phyloP scores from a whole-genome alignment of 1,140 invertebrate species.

The Telenomus remus region DNA sequence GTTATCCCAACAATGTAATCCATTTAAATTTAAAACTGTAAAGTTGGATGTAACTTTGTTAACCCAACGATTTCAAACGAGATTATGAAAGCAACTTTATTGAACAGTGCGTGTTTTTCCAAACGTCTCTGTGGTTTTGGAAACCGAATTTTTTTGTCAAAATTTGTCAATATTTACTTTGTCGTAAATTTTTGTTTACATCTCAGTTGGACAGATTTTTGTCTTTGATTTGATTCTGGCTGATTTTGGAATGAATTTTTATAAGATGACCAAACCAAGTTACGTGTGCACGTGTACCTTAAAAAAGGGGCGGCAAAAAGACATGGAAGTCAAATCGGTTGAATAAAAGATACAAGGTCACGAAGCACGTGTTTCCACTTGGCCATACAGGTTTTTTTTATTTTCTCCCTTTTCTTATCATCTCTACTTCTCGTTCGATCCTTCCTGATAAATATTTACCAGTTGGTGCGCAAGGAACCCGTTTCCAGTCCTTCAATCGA shows the following conservation, averaged over 20 bases:
- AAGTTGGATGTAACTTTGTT: no score
- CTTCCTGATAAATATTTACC: slow-evolving; percentile 46
- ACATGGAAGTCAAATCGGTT: slow-evolving; percentile 20
- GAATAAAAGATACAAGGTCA: slow-evolving; percentile 48
- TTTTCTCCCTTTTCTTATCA: slow-evolving; percentile 47
- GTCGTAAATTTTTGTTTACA: no score
- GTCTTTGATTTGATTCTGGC: no score
- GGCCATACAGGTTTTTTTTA: slow-evolving; percentile 35
- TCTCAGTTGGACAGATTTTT: no score
- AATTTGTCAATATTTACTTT: no score
- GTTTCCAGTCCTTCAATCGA: slow-evolving; percentile 32
- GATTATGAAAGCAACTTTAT: no score
- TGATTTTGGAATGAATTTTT: no score
- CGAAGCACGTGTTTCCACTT: slow-evolving; percentile 41
- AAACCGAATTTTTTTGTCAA: no score
- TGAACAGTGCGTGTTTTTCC: no score
- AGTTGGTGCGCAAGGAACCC: slow-evolving; percentile 12
- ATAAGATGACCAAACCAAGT: not conserved
- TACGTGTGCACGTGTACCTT: slow-evolving; percentile 18
- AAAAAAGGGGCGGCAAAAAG: slow-evolving; percentile 9
- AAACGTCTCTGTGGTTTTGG: no score
- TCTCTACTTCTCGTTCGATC: slow-evolving; percentile 30
- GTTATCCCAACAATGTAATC: not conserved
- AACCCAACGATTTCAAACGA: no score
- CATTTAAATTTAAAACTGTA: no score